Base-by-base conservation (phyloP, 2,888 invertebrate species). In the Lasioglossum vierecki region DNA sequence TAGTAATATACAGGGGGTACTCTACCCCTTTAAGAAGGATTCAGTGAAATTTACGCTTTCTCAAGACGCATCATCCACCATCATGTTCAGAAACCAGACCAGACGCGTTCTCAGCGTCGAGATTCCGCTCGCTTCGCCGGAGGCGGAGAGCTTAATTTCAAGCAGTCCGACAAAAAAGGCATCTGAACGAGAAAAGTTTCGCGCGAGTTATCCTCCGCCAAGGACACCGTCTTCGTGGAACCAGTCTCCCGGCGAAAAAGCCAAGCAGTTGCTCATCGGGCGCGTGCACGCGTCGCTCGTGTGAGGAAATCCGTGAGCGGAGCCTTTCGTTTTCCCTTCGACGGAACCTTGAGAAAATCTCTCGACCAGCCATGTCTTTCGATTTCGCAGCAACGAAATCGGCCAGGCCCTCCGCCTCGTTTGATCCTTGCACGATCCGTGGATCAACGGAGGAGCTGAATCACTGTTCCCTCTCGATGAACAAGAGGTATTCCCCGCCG, bases 291-390 rank as follows among this genome's bases (percentile, higher is more conserved):
- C 26, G 63, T 74, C 35, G 44, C 44, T 60, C 53, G 63, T 49
- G 74, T 57, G 84, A 81, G 79, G 79, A 87, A 87, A 86, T 71
- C 75, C 82, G 74, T 46, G 87, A 76, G 71, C 78, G 76, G 46
- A 63, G 79, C 63, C 94, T 95, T 94, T 95, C 95, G 93, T 94
- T 95, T 95, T 94, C 94, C 94, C 93, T 91, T 93, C 94, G 91
- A 91, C 88, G 92, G 92, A 44, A 93, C 94, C 94, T 94, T 94
- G 94, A 94, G 92, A 91, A 93, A 94, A 94, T 94, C 93, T 92
- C 92, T 92, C 92, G 89, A 91, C 93, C 6, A 13, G 18, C 35
- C 92, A 93, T 92, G 93, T 93, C 92, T 93, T 92, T 90, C 92
- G 92, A 92, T 94, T 94, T 94, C 94, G 91, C 93, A 93, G 94